Percentiles rank a stretch among this genome's conserved stretches.
Conservation (phyloP, 2,113 vertebrate species). For the Nanorana parkeri region DNA sequence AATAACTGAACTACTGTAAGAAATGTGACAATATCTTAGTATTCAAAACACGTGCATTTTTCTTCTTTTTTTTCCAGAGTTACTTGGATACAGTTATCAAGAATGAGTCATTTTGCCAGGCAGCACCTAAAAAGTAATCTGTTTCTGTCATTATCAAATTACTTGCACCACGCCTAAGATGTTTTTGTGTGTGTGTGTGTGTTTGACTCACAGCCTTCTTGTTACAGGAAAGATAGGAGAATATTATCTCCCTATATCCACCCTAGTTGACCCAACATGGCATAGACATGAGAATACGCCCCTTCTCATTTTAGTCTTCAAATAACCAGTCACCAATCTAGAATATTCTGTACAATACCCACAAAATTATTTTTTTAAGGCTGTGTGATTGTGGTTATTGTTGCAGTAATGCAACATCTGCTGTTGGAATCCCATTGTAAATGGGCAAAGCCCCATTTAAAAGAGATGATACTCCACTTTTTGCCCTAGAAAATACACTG, state of each 20-base stretch:
- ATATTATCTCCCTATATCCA: slow-evolving; percentile 23
- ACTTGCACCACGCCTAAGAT: slow-evolving; percentile 25
- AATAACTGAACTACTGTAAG: neutral
- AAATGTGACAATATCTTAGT: neutral
- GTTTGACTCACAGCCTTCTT: slow-evolving; percentile 16
- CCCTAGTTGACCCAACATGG: slow-evolving; percentile 21
- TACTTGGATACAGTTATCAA: neutral
- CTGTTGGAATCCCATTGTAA: neutral
- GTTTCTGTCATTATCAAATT: slow-evolving; percentile 26
- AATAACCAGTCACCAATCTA: neutral
- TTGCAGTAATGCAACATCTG: neutral
- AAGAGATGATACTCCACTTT: too few relatives aligned
- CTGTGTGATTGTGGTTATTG: too few relatives aligned
- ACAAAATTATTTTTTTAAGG: neutral
- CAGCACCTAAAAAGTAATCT: slow-evolving; percentile 41
- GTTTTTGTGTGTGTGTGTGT: neutral
- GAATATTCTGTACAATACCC: neutral
- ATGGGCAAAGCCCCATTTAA: neutral
- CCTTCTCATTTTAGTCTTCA: neutral
- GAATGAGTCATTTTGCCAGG: slow-evolving; percentile 31
- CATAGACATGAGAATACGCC: neutral
- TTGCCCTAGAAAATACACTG: too few relatives aligned
- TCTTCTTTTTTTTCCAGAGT: slow-evolving; percentile 1
- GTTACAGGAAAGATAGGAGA: slow-evolving; percentile 23
- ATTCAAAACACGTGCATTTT: neutral